Evolutionary conservation across 2,888 invertebrate genomes (phyloP), one percentile per base, ranked within the genome.

Genomic region (Galerucella nymphaeae): DNA sequence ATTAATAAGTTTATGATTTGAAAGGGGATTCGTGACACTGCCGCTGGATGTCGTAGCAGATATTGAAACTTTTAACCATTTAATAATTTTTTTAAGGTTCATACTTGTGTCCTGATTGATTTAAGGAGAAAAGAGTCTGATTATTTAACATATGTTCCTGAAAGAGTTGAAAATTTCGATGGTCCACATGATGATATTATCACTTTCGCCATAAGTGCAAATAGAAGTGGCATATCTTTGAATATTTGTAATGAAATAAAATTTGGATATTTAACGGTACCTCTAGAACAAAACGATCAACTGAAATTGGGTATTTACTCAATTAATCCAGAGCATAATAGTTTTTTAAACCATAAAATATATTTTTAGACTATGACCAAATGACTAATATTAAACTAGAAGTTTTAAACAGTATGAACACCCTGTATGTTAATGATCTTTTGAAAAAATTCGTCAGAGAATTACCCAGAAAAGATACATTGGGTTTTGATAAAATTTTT

Each of bases 111-210:
- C 14, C 87, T 99, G 55, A 89, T 98, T 48, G 89, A 96, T 84
- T 86, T 99, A 70, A 89, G 90, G 18, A 79, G 87, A 70, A 81
- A 83, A 0, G 84, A 85, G 1, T 90, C 94, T 0, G 90, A 93
- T 72, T 79, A 83, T 14, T 87, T 99, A 9, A 94, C 96, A 0
- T 99, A 96, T 53, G 88, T 91, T 73, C 89, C 92, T 0, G 85
- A 88, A 2, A 92, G 91, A 66, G 81, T 93, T 0, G 81, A 82
- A 3, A 83, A 87, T n/a, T 95, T 93, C 80, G 85, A 90, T 67
- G 96, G 96, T 0, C 88, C 90, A 1, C 77, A 79, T 18, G 98
- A 99, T 87, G 98, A 99, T 84, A 96, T 98, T 65, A 97, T 98
- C 76, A 90, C 93, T 0, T 97, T 99, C 87, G 97, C 98, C 4